Conservation (phyloP, 64 coral and sea anemone genomes). For the Montipora efflorescens region DNA sequence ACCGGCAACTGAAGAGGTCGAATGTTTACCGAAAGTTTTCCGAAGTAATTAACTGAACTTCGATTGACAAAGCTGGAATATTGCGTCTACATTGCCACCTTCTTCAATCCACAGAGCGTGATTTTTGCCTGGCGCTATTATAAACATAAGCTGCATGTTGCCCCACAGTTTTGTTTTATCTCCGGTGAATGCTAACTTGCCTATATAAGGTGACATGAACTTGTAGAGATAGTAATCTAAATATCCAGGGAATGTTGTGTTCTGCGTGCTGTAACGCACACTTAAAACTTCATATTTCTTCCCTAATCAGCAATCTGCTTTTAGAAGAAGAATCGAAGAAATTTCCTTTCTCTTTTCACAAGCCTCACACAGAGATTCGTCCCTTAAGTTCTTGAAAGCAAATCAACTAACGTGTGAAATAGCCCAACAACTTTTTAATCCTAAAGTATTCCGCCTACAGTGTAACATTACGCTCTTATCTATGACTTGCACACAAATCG, state of each 20-base stretch:
- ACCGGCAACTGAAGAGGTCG: neutral
- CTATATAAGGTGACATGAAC: neutral
- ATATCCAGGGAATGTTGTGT: conserved; percentile 35
- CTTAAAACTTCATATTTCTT: neutral
- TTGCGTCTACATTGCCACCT: neutral
- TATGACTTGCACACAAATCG: conserved; percentile 22
- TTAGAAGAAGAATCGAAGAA: neutral
- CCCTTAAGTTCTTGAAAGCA: neutral
- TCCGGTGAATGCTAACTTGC: conserved; percentile 9
- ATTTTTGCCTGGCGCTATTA: neutral
- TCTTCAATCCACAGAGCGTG: too few species aligned
- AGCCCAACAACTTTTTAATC: conserved; percentile 37
- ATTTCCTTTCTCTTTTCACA: neutral
- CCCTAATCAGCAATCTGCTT: neutral
- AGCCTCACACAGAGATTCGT: neutral
- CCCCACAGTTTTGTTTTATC: conserved; percentile 12
- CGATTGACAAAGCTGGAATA: neutral
- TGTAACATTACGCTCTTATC: conserved; percentile 47
- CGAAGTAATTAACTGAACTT: neutral
- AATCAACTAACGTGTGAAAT: neutral
- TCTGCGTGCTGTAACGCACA: neutral
- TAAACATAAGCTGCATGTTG: conserved; percentile 22
- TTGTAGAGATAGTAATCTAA: conserved; percentile 28
- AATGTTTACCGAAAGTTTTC: neutral
- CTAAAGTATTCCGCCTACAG: neutral